Conservation (phyloP, 2,113 vertebrate genomes). For the Fregetta grallaria region DNA sequence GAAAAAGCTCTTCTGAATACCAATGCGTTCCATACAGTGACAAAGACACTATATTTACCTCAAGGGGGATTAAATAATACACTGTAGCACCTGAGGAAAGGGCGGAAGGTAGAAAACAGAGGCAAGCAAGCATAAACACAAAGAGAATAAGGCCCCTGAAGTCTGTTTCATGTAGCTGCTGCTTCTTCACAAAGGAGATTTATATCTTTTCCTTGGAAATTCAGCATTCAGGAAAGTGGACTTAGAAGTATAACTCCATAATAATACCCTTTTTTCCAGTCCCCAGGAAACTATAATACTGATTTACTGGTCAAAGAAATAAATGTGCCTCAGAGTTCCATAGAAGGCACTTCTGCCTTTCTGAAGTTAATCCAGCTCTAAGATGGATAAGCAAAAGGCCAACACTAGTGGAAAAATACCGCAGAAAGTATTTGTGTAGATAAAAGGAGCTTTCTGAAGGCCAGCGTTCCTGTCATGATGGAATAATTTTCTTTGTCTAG, state of each 20-base stretch:
- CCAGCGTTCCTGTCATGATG: slow-evolving; percentile 2
- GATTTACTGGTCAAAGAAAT: slow-evolving; percentile 56
- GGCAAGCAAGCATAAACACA: slow-evolving; percentile 8
- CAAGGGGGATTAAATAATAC: slow-evolving; percentile 44
- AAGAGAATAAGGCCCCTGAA: slow-evolving; percentile 25
- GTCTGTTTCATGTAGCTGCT: slow-evolving; percentile 17
- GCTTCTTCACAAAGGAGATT: slow-evolving; percentile 28
- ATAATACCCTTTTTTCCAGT: slow-evolving; percentile 40
- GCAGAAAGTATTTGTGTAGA: slow-evolving; percentile 11
- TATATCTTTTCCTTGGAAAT: slow-evolving; percentile 43
- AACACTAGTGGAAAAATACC: not conserved
- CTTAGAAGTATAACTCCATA: slow-evolving; percentile 31
- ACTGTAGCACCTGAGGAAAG: not conserved
- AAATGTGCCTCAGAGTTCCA: slow-evolving; percentile 34
- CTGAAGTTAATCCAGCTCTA: slow-evolving; percentile 58
- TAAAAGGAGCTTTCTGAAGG: slow-evolving; percentile 56
- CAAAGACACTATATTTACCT: slow-evolving; percentile 9
- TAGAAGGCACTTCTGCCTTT: slow-evolving; percentile 29
- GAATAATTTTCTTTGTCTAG: slow-evolving; percentile 21
- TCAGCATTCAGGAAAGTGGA: slow-evolving; percentile 30
- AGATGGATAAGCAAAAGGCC: slow-evolving; percentile 41
- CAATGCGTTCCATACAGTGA: not conserved
- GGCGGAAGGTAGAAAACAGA: not conserved
- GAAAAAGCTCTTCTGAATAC: slow-evolving; percentile 45
- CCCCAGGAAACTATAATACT: slow-evolving; percentile 53